Percentiles rank a stretch among this genome's conserved stretches.
Evolutionary conservation across 2,888 invertebrate species (phyloP).

Genomic region (Melanargia galathea): DNA sequence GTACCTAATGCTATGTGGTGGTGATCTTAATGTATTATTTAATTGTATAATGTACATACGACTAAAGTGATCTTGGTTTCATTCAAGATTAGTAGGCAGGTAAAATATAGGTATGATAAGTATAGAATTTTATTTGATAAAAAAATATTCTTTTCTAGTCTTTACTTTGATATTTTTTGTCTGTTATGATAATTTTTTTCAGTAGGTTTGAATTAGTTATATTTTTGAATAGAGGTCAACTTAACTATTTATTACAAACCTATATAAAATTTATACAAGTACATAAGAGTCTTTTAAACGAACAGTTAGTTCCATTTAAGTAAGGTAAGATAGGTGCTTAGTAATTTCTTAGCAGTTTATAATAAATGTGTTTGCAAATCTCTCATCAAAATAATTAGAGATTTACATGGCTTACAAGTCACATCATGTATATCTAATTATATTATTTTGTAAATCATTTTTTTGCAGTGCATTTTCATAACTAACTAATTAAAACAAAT

Average conservation of each 20-base stretch:
- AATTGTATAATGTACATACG: slow-evolving; percentile 35
- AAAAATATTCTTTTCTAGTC: slow-evolving; percentile 39
- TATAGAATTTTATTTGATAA: slow-evolving; percentile 34
- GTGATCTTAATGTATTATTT: slow-evolving; percentile 26
- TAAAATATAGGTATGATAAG: slow-evolving; percentile 16
- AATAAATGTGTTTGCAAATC: too few relatives aligned
- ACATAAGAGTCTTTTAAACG: too few relatives aligned
- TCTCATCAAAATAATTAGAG: too few relatives aligned
- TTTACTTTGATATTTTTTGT: slow-evolving; percentile 32
- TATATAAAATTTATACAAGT: background rate
- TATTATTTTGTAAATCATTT: too few relatives aligned
- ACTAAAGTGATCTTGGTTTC: slow-evolving; percentile 10
- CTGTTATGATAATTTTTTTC: background rate
- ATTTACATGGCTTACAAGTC: too few relatives aligned
- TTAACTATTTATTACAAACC: background rate
- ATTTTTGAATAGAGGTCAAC: background rate
- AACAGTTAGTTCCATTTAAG: too few relatives aligned
- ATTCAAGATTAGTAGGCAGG: slow-evolving; percentile 16
- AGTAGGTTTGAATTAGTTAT: background rate
- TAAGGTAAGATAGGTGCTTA: too few relatives aligned
- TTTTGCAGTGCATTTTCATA: too few relatives aligned
- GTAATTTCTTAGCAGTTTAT: too few relatives aligned
- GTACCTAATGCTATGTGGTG: slow-evolving; percentile 21
- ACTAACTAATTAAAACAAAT: too few relatives aligned
- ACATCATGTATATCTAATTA: too few relatives aligned